Base-by-base conservation (phyloP, 2,888 invertebrate genomes). In the Arctia plantaginis region DNA sequence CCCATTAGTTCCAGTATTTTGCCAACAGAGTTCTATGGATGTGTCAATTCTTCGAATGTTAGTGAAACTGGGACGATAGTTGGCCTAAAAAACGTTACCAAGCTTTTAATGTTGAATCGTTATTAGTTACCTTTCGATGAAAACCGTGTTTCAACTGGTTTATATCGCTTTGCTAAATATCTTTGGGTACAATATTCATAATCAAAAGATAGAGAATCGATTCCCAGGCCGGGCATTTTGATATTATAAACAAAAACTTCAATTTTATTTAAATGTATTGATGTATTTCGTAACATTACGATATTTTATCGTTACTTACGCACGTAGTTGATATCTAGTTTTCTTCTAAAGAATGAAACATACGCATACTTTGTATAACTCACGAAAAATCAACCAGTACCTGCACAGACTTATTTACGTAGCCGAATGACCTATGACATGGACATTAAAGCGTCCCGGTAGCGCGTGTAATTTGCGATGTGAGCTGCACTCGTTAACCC, bases 1-100 rank as follows among this genome's bases (percentile, higher is more conserved):
- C 87, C 79, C 89, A 95, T 95, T 95, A 91, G 95, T 95, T 95
- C 92, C 95, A 95, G 91, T 93, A 90, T 95, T 94, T 94, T 95
- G 94, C 90, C 93, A 94, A 93, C 93, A 94, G 84, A 83, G 82
- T 88, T 90, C 85, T 87, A 88, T 87, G 84, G 85, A 83, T 80
- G 80, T 86, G 82, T 82, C 81, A 83, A 80, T 95, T 95, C 95
- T 90, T 85, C 90, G 95, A 95, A 95, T 86, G 85, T 80, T 74
- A 86, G 90, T 90, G 90, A 92, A 93, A 94, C 89, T 93, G 86
- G 90, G 88, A 89, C 88, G 80, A 86, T 82, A 77, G 80, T 82
- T 73, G 68, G 73, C 74, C 89, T 93, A 94, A 94, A 95, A 94
- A 93, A 87, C 79, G 80, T 84, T 81, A 89, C 95, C 94, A 93